A percentile compares a stretch with the other conserved stretches of the same genome.
These are phyloP conservation scores for Rhinogobio ventralis DNA, from an alignment of 2,797 vertebrate species.

Conservation along the genomic window DNA sequence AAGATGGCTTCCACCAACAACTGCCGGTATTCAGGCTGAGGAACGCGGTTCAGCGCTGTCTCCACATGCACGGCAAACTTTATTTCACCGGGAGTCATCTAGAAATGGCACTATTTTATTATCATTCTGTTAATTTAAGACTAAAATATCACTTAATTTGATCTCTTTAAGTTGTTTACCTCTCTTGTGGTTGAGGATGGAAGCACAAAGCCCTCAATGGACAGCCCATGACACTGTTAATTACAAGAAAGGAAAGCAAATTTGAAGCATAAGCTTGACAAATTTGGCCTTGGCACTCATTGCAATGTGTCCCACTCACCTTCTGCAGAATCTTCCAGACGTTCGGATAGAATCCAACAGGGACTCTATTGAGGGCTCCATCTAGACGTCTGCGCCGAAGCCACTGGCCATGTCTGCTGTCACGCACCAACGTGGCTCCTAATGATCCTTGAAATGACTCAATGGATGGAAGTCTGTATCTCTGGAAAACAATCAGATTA, in stretches of 20 bases:
- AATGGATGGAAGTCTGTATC: constrained; percentile 72
- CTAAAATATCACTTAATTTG: not conserved
- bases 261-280: not conserved
- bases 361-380: constrained; percentile 92
- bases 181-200: constrained; percentile 92
- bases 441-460: constrained; percentile 74
- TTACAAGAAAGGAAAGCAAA: constrained; percentile 38
- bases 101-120: not conserved
- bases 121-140: not conserved
- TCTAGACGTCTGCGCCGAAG: constrained; percentile 91
- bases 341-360: constrained; percentile 94
- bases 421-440: constrained; percentile 52
- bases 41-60: constrained; percentile 90
- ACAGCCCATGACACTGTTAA: constrained; percentile 92
- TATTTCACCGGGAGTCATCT: constrained; percentile 98
- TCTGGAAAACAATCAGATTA: constrained; percentile 62
- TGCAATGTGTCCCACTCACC: constrained; percentile 68
- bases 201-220: constrained; percentile 91
- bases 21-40: constrained; percentile 95
- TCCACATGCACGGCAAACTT: constrained; percentile 97
- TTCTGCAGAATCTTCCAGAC: constrained; percentile 96
- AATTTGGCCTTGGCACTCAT: not conserved
- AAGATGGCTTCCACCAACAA: constrained; percentile 95
- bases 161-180: constrained; percentile 72
- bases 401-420: constrained; percentile 91